Conservation (phyloP, 1,140 invertebrate genomes). For the Anastrepha obliqua region DNA sequence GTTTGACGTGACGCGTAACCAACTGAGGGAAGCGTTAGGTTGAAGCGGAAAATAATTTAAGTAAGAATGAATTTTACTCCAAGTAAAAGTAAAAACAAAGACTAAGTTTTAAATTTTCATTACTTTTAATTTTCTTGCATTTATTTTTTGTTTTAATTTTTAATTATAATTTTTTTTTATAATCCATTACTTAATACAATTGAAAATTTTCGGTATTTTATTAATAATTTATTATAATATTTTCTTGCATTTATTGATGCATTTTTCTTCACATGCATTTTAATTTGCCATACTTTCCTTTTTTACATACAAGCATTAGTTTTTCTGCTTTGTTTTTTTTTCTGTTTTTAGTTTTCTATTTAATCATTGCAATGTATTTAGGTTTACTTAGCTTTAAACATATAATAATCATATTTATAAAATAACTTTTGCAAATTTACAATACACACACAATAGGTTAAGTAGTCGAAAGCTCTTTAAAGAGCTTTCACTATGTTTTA, state of each 20-base stretch:
- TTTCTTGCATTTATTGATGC: not conserved
- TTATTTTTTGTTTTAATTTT: slow-evolving; percentile 48
- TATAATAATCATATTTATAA: slow-evolving; percentile 19
- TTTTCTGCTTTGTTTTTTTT: not conserved
- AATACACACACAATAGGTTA: slow-evolving; percentile 46
- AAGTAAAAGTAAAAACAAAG: not conserved
- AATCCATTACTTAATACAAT: slow-evolving; percentile 53
- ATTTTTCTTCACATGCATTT: not conserved
- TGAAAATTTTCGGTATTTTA: slow-evolving; percentile 49
- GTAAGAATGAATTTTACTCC: no score
- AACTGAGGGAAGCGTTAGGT: no score
- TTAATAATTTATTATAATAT: slow-evolving; percentile 18
- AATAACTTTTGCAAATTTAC: slow-evolving; percentile 41
- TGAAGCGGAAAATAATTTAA: no score
- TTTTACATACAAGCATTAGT: slow-evolving; percentile 1
- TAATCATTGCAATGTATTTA: not conserved
- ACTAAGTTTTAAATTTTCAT: slow-evolving; percentile 54
- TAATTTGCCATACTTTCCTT: not conserved
- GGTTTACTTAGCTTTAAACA: slow-evolving; percentile 14
- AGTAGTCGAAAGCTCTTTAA: slow-evolving; percentile 2
- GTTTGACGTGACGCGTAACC: not conserved
- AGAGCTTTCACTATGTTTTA: slow-evolving; percentile 7
- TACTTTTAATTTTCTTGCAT: slow-evolving; percentile 52
- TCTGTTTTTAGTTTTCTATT: not conserved
- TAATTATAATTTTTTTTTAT: slow-evolving; percentile 55